Percentiles rank a stretch among this genome's conserved stretches.
Conservation (phyloP, 2,113 vertebrate genomes). For the Poecilia latipinna region DNA sequence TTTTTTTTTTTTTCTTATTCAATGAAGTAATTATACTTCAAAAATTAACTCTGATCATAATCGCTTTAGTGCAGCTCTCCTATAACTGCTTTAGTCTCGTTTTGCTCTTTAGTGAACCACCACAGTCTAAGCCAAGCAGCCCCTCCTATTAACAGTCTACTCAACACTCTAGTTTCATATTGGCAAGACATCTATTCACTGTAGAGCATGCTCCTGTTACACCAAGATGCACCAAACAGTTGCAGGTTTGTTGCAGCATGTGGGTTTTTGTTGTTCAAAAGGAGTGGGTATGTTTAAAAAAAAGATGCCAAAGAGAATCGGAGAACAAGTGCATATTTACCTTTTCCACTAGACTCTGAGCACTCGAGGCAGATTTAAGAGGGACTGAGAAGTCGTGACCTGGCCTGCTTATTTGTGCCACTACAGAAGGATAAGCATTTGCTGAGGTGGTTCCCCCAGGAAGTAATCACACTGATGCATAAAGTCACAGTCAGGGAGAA, state of each 20-base stretch:
- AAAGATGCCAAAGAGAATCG: constrained; percentile 4
- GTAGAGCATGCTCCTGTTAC: constrained; percentile 46
- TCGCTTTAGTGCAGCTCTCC: constrained; percentile 17
- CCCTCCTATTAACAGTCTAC: constrained; percentile 53
- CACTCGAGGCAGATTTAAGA: constrained; percentile 22
- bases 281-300: not conserved
- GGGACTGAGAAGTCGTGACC: constrained; percentile 23
- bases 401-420: constrained; percentile 20
- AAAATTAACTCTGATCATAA: not conserved
- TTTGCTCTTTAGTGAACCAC: constrained; percentile 41
- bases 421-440: constrained; percentile 45
- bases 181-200: constrained; percentile 54
- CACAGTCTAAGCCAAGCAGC: constrained; percentile 43
- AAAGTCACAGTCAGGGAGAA: constrained; percentile 26
- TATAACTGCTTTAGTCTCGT: constrained; percentile 22
- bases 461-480: constrained; percentile 51
- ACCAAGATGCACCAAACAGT: constrained; percentile 34
- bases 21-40: not conserved
- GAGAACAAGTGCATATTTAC: constrained; percentile 10
- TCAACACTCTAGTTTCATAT: constrained; percentile 67
- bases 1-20: not conserved
- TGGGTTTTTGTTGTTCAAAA: not conserved
- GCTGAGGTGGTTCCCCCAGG: constrained; percentile 69
- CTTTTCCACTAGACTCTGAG: constrained; percentile 13
- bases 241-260: constrained; percentile 2